These are phyloP conservation scores for Coranthus polyacanthus DNA, from an alignment of 2,797 vertebrate species.

Conservation along the genomic window DNA sequence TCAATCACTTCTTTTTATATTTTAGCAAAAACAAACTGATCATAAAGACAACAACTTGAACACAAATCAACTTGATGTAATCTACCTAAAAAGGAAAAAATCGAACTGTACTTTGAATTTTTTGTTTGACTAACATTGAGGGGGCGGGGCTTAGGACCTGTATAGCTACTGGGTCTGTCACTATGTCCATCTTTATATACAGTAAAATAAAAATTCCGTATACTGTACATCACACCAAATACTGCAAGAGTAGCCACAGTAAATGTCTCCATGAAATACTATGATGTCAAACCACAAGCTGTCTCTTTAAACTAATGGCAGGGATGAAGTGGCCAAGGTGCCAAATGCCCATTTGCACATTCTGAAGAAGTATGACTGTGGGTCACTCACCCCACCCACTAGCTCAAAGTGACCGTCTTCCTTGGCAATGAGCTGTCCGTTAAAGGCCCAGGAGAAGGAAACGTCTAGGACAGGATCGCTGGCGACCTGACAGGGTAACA, in stretches of 20 bases:
- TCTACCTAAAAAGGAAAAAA: no score
- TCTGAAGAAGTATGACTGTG: conserved; percentile 34
- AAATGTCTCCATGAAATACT: conserved; percentile 47
- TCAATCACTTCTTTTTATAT: no score
- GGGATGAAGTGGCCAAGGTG: conserved; percentile 62
- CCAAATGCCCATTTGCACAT: conserved; percentile 69
- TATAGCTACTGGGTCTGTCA: no score
- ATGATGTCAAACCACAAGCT: conserved; percentile 59
- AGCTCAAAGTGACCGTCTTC: conserved; percentile 93
- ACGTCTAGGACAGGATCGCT: conserved; percentile 92
- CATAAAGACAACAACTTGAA: no score
- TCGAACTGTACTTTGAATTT: no score
- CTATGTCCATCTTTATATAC: no score
- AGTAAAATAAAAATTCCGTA: no score
- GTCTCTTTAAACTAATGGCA: conserved; percentile 59
- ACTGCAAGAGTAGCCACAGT: conserved; percentile 26
- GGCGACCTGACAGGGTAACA: conserved; percentile 93
- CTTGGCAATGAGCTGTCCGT: conserved; percentile 89
- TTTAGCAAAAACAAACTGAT: no score
- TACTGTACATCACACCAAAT: conserved; percentile 24
- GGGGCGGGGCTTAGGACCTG: no score
- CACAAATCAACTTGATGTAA: no score
- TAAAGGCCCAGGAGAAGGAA: conserved; percentile 96
- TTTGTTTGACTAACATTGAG: no score
- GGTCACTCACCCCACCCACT: conserved; percentile 92